A percentile compares a stretch with the other conserved stretches of the same genome.
Conservation (phyloP, 2,888 invertebrate species). For the Hydrotaea diabolus region DNA sequence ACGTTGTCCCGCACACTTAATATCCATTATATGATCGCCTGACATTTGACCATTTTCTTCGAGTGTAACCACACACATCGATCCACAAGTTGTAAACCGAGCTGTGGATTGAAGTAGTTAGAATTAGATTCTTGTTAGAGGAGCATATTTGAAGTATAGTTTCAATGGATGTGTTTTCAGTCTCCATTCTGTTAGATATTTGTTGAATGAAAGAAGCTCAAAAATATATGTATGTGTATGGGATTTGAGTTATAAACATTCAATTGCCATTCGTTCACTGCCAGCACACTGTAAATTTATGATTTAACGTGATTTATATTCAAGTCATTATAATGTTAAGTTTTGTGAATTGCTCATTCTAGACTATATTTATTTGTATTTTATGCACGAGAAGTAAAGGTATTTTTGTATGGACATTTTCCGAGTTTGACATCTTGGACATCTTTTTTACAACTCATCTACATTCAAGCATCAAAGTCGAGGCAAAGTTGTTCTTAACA, state of each 20-base stretch:
- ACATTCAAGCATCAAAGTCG: no score
- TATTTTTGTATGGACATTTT: no score
- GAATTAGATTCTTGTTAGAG: slow-evolving; percentile 51
- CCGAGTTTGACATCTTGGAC: no score
- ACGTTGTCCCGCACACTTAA: no score
- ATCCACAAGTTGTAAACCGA: not conserved
- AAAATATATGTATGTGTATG: not conserved
- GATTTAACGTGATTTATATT: not conserved
- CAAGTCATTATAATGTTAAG: not conserved
- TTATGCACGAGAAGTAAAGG: no score
- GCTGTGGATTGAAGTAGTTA: not conserved
- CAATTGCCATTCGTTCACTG: not conserved
- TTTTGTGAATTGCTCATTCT: no score
- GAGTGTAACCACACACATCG: not conserved
- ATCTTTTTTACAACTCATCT: no score
- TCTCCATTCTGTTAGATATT: slow-evolving; percentile 52
- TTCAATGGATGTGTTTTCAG: slow-evolving; percentile 52
- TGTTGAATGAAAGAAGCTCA: slow-evolving; percentile 45
- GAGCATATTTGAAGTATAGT: slow-evolving; percentile 52
- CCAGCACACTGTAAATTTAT: not conserved
- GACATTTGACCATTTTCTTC: no score
- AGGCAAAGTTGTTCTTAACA: no score
- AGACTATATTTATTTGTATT: no score
- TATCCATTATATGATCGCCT: no score
- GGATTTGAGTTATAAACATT: not conserved